A percentile compares a stretch with the other conserved stretches of the same genome.
phyloP scores from a whole-genome alignment of 2,888 invertebrate species.

The Pseudococcus jackbeardsleyi region DNA sequence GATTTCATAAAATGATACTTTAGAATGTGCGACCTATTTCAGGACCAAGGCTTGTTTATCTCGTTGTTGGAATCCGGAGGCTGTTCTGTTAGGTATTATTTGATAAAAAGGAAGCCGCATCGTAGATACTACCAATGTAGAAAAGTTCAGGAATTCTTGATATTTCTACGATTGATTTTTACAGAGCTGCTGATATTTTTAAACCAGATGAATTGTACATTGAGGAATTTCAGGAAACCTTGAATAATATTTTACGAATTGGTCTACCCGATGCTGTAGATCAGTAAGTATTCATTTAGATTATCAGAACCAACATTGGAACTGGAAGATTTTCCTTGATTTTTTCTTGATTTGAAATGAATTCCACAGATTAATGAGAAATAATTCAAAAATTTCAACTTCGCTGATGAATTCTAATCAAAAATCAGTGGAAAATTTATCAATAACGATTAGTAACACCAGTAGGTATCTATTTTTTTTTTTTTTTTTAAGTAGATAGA shows the following conservation, averaged over 20 bases:
- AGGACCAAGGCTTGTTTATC: slow-evolving; percentile 71
- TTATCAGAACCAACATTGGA: background rate
- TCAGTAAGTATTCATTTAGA: background rate
- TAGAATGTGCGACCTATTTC: slow-evolving; percentile 43
- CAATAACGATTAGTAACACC: background rate
- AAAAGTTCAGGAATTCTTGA: background rate
- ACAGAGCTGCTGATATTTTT: slow-evolving; percentile 74
- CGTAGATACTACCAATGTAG: background rate
- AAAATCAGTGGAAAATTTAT: slow-evolving; percentile 50
- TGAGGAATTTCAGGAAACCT: slow-evolving; percentile 89
- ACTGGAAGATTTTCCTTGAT: background rate
- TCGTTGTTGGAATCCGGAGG: slow-evolving; percentile 84
- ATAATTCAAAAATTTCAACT: slow-evolving; percentile 72
- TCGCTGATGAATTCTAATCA: background rate
- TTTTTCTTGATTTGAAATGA: background rate
- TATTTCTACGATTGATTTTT: slow-evolving; percentile 65
- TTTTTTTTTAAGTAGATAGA: no score
- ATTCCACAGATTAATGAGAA: background rate
- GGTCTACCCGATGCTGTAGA: slow-evolving; percentile 22
- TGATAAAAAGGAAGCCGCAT: background rate
- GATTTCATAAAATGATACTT: background rate
- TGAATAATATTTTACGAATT: slow-evolving; percentile 69
- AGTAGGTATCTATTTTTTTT: background rate
- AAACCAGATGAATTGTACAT: slow-evolving; percentile 88
- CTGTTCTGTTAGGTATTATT: slow-evolving; percentile 75